Percentiles rank a stretch among this genome's conserved stretches.
These are phyloP conservation scores for Lophura swinhoii DNA, from an alignment of 2,797 vertebrate species.

Conservation along the genomic window DNA sequence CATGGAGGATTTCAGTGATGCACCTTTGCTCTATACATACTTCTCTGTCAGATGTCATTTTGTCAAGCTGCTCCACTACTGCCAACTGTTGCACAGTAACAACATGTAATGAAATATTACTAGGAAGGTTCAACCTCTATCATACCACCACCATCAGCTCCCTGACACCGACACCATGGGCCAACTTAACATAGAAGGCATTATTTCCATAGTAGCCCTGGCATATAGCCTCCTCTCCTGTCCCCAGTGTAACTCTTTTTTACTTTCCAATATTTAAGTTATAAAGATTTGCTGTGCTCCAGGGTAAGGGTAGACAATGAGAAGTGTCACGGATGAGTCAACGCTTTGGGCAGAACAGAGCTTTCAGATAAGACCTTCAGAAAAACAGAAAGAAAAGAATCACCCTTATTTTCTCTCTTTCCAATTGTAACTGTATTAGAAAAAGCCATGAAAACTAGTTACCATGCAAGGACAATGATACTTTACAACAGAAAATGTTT, in stretches of 20 bases:
- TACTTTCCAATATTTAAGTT: not conserved
- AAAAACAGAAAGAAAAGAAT: constrained; percentile 54
- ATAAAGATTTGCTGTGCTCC: not conserved
- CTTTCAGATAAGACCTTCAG: constrained; percentile 44
- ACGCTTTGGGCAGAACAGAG: not conserved
- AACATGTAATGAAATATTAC: too few species aligned
- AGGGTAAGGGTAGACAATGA: not conserved
- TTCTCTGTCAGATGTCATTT: too few species aligned
- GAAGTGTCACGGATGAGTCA: constrained; percentile 15
- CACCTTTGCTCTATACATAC: too few species aligned
- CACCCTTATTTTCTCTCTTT: constrained; percentile 4
- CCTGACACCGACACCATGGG: not conserved
- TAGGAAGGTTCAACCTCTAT: too few species aligned
- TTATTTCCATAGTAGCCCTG: not conserved
- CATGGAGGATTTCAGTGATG: too few species aligned
- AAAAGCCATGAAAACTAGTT: not conserved
- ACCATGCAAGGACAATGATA: not conserved
- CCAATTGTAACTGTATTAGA: constrained; percentile 16
- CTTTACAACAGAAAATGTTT: not conserved
- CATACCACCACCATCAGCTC: too few species aligned
- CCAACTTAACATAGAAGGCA: not conserved
- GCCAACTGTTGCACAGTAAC: too few species aligned
- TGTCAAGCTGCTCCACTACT: too few species aligned
- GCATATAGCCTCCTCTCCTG: not conserved
- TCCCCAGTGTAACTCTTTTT: not conserved